Evolutionary conservation across 2,113 vertebrate species (phyloP).

Genomic region (Danio rerio): GRCz12tu NC_133177.1:43945001-43945500

Average conservation of each 20-base stretch:
- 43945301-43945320: slow-evolving; percentile 22
- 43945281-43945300: slow-evolving; percentile 15
- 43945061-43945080: slow-evolving; percentile 24
- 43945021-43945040: slow-evolving; percentile 5
- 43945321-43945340: neutral
- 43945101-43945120: slow-evolving; percentile 32
- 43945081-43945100: slow-evolving; percentile 31
- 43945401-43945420: neutral
- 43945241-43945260: slow-evolving; percentile 21
- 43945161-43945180: slow-evolving; percentile 21
- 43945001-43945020: neutral
- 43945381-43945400: neutral
- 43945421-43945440: neutral
- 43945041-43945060: slow-evolving; percentile 30
- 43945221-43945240: neutral
- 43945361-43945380: neutral
- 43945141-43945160: slow-evolving; percentile 34
- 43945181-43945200: slow-evolving; percentile 28
- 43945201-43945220: slow-evolving; percentile 2
- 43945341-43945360: neutral
- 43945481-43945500: neutral
- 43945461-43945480: neutral
- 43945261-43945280: slow-evolving; percentile 18
- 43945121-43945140: slow-evolving; percentile 4
- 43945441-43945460: neutral